Conservation (phyloP, 1,140 invertebrate species). For the Stegodyphus mimosarum region DNA sequence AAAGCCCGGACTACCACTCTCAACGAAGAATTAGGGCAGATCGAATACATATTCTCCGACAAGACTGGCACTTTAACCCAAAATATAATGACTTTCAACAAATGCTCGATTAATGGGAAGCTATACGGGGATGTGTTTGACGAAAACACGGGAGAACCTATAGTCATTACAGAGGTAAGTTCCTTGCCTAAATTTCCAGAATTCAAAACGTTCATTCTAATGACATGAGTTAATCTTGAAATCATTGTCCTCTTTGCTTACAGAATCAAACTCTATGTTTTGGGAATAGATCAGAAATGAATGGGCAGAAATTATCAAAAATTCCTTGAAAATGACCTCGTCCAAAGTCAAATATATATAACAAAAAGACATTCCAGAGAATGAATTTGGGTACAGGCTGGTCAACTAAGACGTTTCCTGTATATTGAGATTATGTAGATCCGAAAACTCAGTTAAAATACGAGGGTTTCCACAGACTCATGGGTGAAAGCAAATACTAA, state of each 20-base stretch:
- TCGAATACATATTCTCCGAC: conserved; percentile 99
- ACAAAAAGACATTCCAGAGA: background rate
- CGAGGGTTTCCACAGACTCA: no score
- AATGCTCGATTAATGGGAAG: conserved; percentile 93
- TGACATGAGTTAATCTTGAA: background rate
- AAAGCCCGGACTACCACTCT: conserved; percentile 97
- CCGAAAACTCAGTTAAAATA: no score
- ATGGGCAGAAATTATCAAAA: background rate
- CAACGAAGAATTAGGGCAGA: conserved; percentile 98
- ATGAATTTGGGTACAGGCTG: background rate
- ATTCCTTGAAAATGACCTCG: background rate
- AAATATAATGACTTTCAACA: conserved; percentile 99
- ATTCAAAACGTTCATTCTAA: background rate
- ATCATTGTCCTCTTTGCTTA: background rate
- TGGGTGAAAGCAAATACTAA: no score
- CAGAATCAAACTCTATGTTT: background rate
- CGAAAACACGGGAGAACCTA: conserved; percentile 83
- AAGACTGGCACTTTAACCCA: conserved; percentile 99
- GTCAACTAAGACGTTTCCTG: no score
- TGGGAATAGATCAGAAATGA: background rate
- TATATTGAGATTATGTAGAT: no score
- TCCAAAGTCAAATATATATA: background rate
- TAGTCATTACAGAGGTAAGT: conserved; percentile 85
- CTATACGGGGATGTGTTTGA: conserved; percentile 94
- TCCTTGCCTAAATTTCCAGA: background rate